Conservation (phyloP, 2,888 invertebrate species). For the Lacanobia oleracea region DNA sequence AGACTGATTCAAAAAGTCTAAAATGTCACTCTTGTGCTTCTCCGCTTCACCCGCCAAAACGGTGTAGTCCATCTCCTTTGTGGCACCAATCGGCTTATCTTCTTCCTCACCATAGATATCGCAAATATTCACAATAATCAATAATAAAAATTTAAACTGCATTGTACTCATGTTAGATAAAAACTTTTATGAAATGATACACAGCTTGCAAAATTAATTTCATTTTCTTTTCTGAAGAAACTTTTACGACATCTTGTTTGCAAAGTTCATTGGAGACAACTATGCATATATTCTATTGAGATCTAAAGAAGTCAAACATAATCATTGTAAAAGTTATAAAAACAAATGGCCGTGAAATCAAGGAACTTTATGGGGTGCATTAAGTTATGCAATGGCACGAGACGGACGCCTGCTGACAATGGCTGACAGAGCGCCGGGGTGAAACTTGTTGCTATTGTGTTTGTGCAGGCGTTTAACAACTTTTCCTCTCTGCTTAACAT, state of each 20-base stretch:
- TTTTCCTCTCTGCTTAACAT: slow-evolving; percentile 54
- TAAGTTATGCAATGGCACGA: slow-evolving; percentile 67
- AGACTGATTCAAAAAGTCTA: slow-evolving; percentile 79
- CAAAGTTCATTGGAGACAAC: slow-evolving; percentile 3
- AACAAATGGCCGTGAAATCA: slow-evolving; percentile 79
- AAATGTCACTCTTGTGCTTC: slow-evolving; percentile 77
- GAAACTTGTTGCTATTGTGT: slow-evolving; percentile 75
- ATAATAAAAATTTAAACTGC: slow-evolving; percentile 45
- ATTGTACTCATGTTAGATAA: slow-evolving; percentile 36
- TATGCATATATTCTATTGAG: slow-evolving; percentile 10
- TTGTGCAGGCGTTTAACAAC: slow-evolving; percentile 75
- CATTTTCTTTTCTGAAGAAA: slow-evolving; percentile 35
- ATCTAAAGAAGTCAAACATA: slow-evolving; percentile 27
- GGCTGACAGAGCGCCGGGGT: slow-evolving; percentile 55
- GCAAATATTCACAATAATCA: slow-evolving; percentile 47
- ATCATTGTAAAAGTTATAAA: slow-evolving; percentile 65
- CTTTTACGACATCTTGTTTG: slow-evolving; percentile 36
- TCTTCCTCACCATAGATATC: slow-evolving; percentile 53
- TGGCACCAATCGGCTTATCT: slow-evolving; percentile 59
- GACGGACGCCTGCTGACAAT: slow-evolving; percentile 68
- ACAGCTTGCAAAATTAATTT: slow-evolving; percentile 24
- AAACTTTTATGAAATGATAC: slow-evolving; percentile 4
- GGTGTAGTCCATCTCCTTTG: slow-evolving; percentile 80
- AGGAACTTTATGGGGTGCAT: slow-evolving; percentile 70
- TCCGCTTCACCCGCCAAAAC: slow-evolving; percentile 81